A percentile compares a stretch with the other conserved stretches of the same genome.
These are phyloP conservation scores for Sphaerodactylus townsendi DNA, from an alignment of 2,113 vertebrate species.

Conservation along the genomic window DNA sequence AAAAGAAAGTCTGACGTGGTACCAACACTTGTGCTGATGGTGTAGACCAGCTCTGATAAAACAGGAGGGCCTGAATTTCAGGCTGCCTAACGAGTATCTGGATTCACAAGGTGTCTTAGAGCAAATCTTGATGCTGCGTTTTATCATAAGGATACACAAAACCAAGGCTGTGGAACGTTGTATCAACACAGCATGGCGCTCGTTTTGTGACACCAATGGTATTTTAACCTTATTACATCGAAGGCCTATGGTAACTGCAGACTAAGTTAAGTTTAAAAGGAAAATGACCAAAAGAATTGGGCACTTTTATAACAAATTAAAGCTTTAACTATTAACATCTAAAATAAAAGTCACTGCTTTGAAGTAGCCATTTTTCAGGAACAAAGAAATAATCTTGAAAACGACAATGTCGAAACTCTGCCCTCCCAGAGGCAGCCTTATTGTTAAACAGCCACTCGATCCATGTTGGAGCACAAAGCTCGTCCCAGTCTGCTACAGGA, in stretches of 20 bases:
- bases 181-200: not conserved
- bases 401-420: too few relatives aligned
- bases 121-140: not conserved
- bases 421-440: too few relatives aligned
- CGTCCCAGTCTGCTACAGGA: too few relatives aligned
- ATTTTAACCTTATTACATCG: not conserved
- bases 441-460: too few relatives aligned
- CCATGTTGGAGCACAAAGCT: too few relatives aligned
- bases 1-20: too few relatives aligned
- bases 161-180: not conserved
- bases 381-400: too few relatives aligned
- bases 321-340: too few relatives aligned
- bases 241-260: not conserved
- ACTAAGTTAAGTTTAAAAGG: not conserved
- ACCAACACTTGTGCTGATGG: too few relatives aligned
- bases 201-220: not conserved
- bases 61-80: not conserved
- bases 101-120: not conserved
- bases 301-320: not conserved
- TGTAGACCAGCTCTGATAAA: not conserved
- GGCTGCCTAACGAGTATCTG: not conserved
- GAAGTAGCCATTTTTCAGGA: too few relatives aligned
- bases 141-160: not conserved
- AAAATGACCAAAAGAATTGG: not conserved
- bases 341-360: too few relatives aligned